Evolutionary conservation across 2,888 invertebrate species (phyloP).

Genomic region (Mycalesis mineus): DNA sequence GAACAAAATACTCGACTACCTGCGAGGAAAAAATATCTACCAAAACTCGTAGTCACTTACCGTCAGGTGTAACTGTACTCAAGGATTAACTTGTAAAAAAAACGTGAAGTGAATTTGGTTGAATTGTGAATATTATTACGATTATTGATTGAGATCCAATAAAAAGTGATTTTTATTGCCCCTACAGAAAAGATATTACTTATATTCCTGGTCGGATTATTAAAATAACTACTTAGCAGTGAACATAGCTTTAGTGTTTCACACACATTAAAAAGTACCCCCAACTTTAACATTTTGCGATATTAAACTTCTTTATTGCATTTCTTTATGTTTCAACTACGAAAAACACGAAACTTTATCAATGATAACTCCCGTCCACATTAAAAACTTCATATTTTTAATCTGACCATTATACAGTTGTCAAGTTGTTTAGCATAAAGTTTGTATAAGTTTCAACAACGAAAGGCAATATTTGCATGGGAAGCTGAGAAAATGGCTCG

Average conservation of each 20-base stretch:
- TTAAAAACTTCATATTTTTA: slow-evolving; percentile 16
- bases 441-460: slow-evolving; percentile 48
- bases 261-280: neutral
- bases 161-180: too few species aligned
- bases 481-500: slow-evolving; percentile 54
- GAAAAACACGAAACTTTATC: neutral
- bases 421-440: slow-evolving; percentile 62
- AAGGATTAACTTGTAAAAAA: too few species aligned
- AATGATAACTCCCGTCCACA: neutral
- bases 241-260: neutral
- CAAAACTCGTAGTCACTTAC: too few species aligned
- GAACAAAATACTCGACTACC: too few species aligned
- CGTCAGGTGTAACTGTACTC: too few species aligned
- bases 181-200: too few species aligned
- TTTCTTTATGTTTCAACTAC: neutral
- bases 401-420: slow-evolving; percentile 40
- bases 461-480: slow-evolving; percentile 59
- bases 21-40: too few species aligned
- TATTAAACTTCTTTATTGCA: neutral
- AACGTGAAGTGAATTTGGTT: too few species aligned
- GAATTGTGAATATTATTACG: too few species aligned
- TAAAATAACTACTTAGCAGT: too few species aligned
- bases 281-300: neutral
- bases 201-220: too few species aligned
- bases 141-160: too few species aligned